Evolutionary conservation across 2,797 vertebrate genomes (phyloP).

Genomic region (Harpagifer antarcticus): DNA sequence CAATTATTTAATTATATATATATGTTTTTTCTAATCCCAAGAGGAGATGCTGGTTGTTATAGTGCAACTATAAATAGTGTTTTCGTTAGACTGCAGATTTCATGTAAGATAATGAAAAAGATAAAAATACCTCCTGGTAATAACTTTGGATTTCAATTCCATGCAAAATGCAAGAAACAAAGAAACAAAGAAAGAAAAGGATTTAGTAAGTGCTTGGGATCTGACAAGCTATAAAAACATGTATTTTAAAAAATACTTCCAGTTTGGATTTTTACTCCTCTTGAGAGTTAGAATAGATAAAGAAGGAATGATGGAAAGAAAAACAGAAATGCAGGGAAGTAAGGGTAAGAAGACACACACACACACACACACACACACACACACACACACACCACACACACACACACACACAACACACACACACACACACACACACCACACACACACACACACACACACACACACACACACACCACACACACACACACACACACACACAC

Average conservation of each 20-base stretch:
- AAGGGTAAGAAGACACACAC: not conserved
- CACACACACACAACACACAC: conserved; percentile 9
- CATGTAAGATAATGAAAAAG: not conserved
- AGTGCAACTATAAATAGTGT: not conserved
- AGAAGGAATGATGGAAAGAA: too few species aligned
- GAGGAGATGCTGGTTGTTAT: not conserved
- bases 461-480: conserved; percentile 13
- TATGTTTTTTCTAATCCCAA: not conserved
- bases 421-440: conserved; percentile 1
- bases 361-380: conserved; percentile 10
- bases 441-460: conserved; percentile 9
- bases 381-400: not conserved
- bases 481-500: conserved; percentile 30
- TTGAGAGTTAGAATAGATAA: too few species aligned
- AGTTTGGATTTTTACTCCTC: too few species aligned
- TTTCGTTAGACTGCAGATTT: not conserved
- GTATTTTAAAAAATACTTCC: too few species aligned
- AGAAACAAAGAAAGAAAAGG: too few species aligned
- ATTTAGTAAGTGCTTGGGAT: too few species aligned
- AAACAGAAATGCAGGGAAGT: not conserved
- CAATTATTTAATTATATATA: not conserved
- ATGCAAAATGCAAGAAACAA: too few species aligned
- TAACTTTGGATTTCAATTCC: not conserved
- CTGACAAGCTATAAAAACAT: too few species aligned
- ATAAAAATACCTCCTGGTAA: too few species aligned